Evolutionary conservation across 2,888 invertebrate species (phyloP).

Genomic region (Chrysotoxum bicinctum): DNA sequence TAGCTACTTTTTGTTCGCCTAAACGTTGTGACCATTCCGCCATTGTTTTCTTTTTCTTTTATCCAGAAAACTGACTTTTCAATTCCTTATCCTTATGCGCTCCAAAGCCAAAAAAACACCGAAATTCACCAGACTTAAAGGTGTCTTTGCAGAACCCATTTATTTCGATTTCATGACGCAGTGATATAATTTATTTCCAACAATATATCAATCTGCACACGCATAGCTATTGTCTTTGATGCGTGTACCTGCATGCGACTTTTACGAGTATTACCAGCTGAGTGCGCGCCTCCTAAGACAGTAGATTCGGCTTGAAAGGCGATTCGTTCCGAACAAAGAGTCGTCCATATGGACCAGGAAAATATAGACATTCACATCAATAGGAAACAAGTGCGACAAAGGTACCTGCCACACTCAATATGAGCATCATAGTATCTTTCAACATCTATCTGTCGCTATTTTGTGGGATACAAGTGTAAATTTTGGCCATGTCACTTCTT

Average conservation of each 20-base stretch:
- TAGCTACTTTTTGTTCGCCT: conserved; percentile 49
- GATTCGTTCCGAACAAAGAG: conserved; percentile 66
- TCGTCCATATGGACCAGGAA: conserved; percentile 40
- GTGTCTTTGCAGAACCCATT: conserved; percentile 68
- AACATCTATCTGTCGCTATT: conserved; percentile 53
- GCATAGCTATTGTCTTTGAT: conserved; percentile 20
- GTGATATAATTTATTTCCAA: conserved; percentile 71
- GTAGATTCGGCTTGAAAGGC: conserved; percentile 43
- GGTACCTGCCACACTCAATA: conserved; percentile 59
- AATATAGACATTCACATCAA: conserved; percentile 71
- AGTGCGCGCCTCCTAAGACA: conserved; percentile 59
- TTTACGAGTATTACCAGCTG: conserved; percentile 42
- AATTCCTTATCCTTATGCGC: background rate
- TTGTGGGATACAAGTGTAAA: conserved; percentile 70
- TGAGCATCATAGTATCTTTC: conserved; percentile 39
- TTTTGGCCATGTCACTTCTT: conserved; percentile 72
- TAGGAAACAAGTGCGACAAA: conserved; percentile 64
- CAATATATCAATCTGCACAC: conserved; percentile 71
- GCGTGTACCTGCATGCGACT: conserved; percentile 56
- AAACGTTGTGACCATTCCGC: conserved; percentile 35
- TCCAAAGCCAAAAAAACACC: background rate
- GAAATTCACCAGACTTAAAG: conserved; percentile 58
- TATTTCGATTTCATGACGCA: conserved; percentile 66
- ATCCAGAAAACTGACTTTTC: background rate
- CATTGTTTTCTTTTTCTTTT: conserved; percentile 28